Evolutionary conservation across 2,113 vertebrate species (phyloP), one percentile per base, ranked within the genome.

Genomic region (Rattus rattus): DNA sequence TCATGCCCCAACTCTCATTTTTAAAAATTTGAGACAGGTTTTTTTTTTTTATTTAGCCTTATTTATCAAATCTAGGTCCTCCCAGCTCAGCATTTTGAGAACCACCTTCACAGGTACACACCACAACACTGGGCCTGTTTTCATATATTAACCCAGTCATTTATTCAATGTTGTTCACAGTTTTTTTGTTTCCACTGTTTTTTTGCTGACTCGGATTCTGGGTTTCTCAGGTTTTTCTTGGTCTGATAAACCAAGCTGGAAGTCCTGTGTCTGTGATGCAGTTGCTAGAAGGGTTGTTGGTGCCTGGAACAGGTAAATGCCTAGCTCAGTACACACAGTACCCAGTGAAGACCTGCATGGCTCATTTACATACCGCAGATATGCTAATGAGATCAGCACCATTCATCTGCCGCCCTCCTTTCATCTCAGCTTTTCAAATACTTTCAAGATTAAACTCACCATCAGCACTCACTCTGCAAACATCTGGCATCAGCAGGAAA

Each of bases 371-470:
- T 86, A 47, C 63, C 84, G 49, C 17, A 13, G 61, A 54, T 90
- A 85, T 59, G n/a, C 22, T 72, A 72, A 72, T 72, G 47, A 88
- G 65, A 12, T 26, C 47, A 88, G 6, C 20, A 36, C 36, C 11
- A 13, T 87, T 26, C 65, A n/a, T 70, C 65, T n/a, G 14, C 16
- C 76, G 79, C 9, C 28, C 3, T 94, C 20, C 90, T 93, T 83
- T 80, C 56, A 47, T 43, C n/a, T 65, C 2, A 47, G 61, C 11
- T 80, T 88, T 43, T 90, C 56, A 93, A 28, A 39, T 92, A 59
- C 47, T 92, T 88, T 80, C 73, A 94, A 72, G 39, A 91, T 72
- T 95, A 93, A 95, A 67, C 52, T 88, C 47, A 67, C 63, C 47
- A 76, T 85, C 76, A 76, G 1, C 39, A 73, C 88, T 95, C 59